Evolutionary conservation across 1,140 invertebrate species (phyloP).

Genomic region (Triops cancriformis): DNA sequence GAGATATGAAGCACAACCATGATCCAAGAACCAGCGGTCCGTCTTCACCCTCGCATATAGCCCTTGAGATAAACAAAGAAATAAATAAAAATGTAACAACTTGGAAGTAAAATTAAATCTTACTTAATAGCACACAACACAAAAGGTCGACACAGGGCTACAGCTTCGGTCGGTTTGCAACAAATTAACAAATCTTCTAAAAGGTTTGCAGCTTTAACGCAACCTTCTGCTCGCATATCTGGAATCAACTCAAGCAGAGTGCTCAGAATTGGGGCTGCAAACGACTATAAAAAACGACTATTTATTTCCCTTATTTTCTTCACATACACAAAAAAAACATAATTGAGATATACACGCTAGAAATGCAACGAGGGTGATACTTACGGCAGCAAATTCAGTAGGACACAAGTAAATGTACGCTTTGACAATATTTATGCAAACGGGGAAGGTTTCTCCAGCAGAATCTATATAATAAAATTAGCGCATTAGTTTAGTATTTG

Average conservation of each 20-base stretch:
- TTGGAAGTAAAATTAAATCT: constrained; percentile 35
- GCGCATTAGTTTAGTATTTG: constrained; percentile 7
- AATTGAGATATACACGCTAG: neutral
- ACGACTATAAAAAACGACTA: constrained; percentile 6
- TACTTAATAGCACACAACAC: constrained; percentile 57
- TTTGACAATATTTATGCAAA: constrained; percentile 68
- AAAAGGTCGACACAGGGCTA: constrained; percentile 55
- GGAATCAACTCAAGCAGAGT: constrained; percentile 58
- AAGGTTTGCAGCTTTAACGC: constrained; percentile 60
- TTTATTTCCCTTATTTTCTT: neutral
- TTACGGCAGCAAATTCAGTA: constrained; percentile 62
- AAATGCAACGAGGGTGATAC: neutral
- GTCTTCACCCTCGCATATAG: constrained; percentile 54
- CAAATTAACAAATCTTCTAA: constrained; percentile 57
- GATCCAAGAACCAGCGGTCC: constrained; percentile 63
- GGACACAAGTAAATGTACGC: constrained; percentile 75
- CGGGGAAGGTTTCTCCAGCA: constrained; percentile 67
- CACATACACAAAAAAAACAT: neutral
- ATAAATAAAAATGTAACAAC: neutral
- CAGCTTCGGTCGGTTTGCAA: constrained; percentile 52
- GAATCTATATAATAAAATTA: constrained; percentile 49
- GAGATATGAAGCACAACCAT: constrained; percentile 63
- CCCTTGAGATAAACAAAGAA: constrained; percentile 37
- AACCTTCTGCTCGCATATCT: constrained; percentile 70
- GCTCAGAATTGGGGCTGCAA: constrained; percentile 47